phyloP scores from a whole-genome alignment of 2,888 invertebrate species.

The Eupithecia inturbata region DNA sequence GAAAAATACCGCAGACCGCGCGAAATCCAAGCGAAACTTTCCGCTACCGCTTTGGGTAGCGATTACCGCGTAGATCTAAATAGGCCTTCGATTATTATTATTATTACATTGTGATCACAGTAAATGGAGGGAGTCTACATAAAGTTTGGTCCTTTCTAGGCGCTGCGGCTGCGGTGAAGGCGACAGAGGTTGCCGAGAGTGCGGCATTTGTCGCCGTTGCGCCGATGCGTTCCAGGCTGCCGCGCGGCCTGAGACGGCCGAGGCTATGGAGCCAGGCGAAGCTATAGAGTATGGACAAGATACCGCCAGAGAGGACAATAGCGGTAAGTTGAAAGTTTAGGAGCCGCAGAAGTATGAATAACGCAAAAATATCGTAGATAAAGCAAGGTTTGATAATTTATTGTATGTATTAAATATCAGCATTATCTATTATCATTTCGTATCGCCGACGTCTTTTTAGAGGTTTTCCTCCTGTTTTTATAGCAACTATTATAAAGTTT shows the following conservation, averaged over 20 bases:
- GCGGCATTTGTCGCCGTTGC: constrained; percentile 96
- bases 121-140: background rate
- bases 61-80: background rate
- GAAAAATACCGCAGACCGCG: too few species aligned
- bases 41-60: too few species aligned
- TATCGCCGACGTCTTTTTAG: background rate
- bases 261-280: constrained; percentile 12
- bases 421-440: too few species aligned
- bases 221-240: constrained; percentile 76
- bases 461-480: background rate
- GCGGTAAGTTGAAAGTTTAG: constrained; percentile 41
- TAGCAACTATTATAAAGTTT: too few species aligned
- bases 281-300: background rate
- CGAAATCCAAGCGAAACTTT: too few species aligned
- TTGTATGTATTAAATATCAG: too few species aligned
- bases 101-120: background rate
- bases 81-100: background rate
- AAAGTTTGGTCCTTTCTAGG: constrained; percentile 70
- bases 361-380: background rate
- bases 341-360: background rate
- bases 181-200: constrained; percentile 96
- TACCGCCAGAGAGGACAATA: constrained; percentile 42
- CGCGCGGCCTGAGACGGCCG: constrained; percentile 44
- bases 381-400: too few species aligned
- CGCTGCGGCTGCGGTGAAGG: constrained; percentile 98